Conservation (phyloP, 2,888 invertebrate genomes). For the Dolichopus griseipennis region DNA sequence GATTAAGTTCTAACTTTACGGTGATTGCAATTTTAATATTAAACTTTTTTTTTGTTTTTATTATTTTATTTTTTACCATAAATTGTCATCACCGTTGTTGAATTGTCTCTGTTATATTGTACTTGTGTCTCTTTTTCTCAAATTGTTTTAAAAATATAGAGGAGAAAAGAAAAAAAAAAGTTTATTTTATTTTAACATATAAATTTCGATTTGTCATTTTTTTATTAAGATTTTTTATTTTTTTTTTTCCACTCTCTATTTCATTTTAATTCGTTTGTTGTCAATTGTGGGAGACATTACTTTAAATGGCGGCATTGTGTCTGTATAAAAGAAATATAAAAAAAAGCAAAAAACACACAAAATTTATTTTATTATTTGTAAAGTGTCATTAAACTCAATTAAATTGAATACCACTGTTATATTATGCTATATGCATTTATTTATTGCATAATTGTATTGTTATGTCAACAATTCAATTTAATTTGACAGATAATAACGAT, state of each 20-base stretch:
- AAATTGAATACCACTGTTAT: background rate
- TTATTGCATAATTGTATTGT: background rate
- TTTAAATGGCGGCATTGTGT: background rate
- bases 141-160: too few relatives aligned
- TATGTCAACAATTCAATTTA: slow-evolving; percentile 3
- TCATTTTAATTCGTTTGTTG: too few relatives aligned
- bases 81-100: too few relatives aligned
- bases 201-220: background rate
- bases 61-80: too few relatives aligned
- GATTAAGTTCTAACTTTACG: too few relatives aligned
- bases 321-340: background rate
- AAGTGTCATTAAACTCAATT: slow-evolving; percentile 5
- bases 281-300: background rate
- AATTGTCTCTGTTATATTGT: too few relatives aligned
- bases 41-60: too few relatives aligned
- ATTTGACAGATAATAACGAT: background rate
- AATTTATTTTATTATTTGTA: slow-evolving; percentile 1
- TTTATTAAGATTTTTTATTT: background rate
- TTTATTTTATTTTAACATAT: background rate
- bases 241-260: too few relatives aligned
- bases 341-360: background rate
- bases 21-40: too few relatives aligned
- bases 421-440: background rate
- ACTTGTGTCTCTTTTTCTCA: too few relatives aligned
- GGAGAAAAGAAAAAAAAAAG: background rate